A percentile compares a stretch with the other conserved stretches of the same genome.
Evolutionary conservation across 2,888 invertebrate genomes (phyloP).

Genomic region (Ligdia adustata): DNA sequence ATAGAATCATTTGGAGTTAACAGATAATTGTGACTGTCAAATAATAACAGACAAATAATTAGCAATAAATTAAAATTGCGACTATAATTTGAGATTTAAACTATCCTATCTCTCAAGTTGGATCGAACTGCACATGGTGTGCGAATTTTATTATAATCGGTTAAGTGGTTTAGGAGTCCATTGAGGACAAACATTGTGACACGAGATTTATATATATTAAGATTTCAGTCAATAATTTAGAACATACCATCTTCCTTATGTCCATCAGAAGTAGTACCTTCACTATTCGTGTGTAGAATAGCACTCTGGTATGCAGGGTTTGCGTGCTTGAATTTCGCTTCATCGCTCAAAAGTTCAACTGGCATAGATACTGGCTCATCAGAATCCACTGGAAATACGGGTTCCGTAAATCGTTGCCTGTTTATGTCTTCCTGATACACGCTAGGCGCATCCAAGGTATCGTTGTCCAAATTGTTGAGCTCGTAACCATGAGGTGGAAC

Average conservation of each 20-base stretch:
- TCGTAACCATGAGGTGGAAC: constrained; percentile 87
- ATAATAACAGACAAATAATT: too few species aligned
- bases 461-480: constrained; percentile 86
- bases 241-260: constrained; percentile 73
- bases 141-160: too few species aligned
- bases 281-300: constrained; percentile 83
- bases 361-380: constrained; percentile 78
- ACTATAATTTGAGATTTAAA: too few species aligned
- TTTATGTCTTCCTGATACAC: constrained; percentile 75
- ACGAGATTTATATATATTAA: too few species aligned
- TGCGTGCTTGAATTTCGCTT: constrained; percentile 86
- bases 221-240: not conserved
- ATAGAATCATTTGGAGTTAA: too few species aligned
- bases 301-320: constrained; percentile 91
- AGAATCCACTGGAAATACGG: constrained; percentile 70
- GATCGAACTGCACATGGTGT: too few species aligned
- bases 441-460: constrained; percentile 85
- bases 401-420: constrained; percentile 63
- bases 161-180: too few species aligned
- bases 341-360: constrained; percentile 66
- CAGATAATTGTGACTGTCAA: too few species aligned
- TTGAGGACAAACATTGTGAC: too few species aligned
- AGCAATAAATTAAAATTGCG: too few species aligned
- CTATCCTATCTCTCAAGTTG: too few species aligned
- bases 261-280: constrained; percentile 59